Evolutionary conservation across 2,113 vertebrate species (phyloP).

Genomic region (Varanus salvator): DNA sequence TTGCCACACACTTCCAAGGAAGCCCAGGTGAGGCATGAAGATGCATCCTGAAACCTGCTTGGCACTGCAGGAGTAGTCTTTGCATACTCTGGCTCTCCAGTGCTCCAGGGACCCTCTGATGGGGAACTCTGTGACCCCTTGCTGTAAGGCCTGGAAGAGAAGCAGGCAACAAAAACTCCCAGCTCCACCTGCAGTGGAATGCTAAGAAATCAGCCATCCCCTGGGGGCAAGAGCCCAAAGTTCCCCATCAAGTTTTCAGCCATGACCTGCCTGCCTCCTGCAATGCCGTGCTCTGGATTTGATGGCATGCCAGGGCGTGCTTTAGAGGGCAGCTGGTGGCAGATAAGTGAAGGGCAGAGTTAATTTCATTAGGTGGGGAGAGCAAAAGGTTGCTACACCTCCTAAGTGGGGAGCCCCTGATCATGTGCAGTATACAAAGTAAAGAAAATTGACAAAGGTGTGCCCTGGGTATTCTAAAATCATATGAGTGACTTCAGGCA

Average conservation of each 20-base stretch:
- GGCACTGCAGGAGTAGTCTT: background rate
- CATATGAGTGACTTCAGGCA: background rate
- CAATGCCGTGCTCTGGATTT: too few species aligned
- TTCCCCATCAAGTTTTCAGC: too few species aligned
- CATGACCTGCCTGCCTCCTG: background rate
- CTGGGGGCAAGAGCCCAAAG: background rate
- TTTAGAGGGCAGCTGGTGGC: background rate
- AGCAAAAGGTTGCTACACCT: background rate
- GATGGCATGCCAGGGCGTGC: too few species aligned
- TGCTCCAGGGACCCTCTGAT: background rate
- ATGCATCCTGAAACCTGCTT: background rate
- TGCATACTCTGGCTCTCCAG: background rate
- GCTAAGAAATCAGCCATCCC: background rate
- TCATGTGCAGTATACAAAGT: background rate
- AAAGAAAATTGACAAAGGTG: background rate
- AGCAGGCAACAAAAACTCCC: background rate
- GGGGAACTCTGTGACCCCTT: background rate
- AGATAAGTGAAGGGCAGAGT: background rate
- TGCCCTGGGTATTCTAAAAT: background rate
- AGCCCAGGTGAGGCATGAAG: too few species aligned
- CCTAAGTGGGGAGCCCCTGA: background rate
- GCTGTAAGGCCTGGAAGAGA: background rate
- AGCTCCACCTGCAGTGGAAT: too few species aligned
- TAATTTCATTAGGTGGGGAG: background rate
- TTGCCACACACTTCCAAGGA: background rate